Evolutionary conservation across 2,797 vertebrate species (phyloP).

Genomic region (Danio kyathit): DNA sequence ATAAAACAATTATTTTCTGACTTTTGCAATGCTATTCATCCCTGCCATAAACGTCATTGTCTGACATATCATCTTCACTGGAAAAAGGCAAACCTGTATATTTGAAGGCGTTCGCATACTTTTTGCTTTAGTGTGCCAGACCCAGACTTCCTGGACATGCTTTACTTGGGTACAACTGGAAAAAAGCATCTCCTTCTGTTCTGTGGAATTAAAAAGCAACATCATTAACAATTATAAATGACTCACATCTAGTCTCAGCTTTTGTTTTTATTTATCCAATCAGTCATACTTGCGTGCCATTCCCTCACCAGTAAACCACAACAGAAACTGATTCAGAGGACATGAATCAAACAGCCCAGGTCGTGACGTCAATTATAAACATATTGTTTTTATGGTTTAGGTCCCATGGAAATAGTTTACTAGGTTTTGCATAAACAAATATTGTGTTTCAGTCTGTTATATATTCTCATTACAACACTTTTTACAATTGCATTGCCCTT

Average conservation of each 20-base stretch:
- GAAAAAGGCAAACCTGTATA: conserved; percentile 1
- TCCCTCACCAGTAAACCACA: neutral
- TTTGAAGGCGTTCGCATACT: neutral
- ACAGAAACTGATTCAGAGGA: neutral
- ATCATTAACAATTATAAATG: neutral
- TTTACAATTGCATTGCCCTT: too few species aligned
- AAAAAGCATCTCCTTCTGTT: neutral
- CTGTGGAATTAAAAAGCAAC: neutral
- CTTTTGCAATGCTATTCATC: neutral
- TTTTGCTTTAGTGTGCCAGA: neutral
- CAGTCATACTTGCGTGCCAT: neutral
- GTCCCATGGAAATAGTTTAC: neutral
- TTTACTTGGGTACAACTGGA: neutral
- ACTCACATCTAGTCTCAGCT: neutral
- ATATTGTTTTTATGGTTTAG: neutral
- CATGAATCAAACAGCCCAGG: neutral
- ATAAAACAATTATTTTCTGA: neutral
- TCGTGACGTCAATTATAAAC: neutral
- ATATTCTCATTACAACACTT: too few species aligned
- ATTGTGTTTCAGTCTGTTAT: neutral
- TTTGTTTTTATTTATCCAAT: neutral
- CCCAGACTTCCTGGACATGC: neutral
- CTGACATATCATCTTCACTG: neutral
- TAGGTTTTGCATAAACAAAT: neutral
- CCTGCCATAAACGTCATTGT: neutral